These are phyloP conservation scores for Watersipora subatra DNA, from an alignment of 1,140 invertebrate genomes.

Conservation along the genomic window DNA sequence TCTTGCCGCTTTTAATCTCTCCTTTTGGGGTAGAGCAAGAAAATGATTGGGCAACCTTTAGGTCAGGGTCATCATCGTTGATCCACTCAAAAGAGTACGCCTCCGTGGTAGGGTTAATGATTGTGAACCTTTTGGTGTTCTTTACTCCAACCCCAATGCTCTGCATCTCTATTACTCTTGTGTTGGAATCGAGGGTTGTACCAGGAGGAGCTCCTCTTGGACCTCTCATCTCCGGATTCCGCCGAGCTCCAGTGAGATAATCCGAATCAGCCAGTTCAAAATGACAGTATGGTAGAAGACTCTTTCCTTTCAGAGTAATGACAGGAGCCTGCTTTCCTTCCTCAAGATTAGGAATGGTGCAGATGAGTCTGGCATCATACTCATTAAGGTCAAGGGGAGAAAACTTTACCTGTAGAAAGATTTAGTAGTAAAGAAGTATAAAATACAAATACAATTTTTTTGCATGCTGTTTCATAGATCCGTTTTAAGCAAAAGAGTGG, in stretches of 20 bases:
- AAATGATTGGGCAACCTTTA: slow-evolving; percentile 25
- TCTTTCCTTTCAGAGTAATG: slow-evolving; percentile 28
- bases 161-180: slow-evolving; percentile 36
- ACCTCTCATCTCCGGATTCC: slow-evolving; percentile 33
- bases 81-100: slow-evolving; percentile 35
- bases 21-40: slow-evolving; percentile 25
- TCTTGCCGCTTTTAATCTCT: slow-evolving; percentile 30
- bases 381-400: slow-evolving; percentile 39
- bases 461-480: too few relatives aligned
- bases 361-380: slow-evolving; percentile 35
- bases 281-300: slow-evolving; percentile 39
- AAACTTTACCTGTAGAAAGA: slow-evolving; percentile 21
- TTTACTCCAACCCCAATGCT: slow-evolving; percentile 29
- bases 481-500: too few relatives aligned
- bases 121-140: slow-evolving; percentile 26
- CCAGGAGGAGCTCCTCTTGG: slow-evolving; percentile 31
- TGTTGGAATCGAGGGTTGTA: slow-evolving; percentile 34
- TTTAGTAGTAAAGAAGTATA: too few relatives aligned
- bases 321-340: slow-evolving; percentile 26
- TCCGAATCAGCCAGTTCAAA: slow-evolving; percentile 40
- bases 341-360: slow-evolving; percentile 35
- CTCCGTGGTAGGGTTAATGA: slow-evolving; percentile 37
- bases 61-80: slow-evolving; percentile 30
- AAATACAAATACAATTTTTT: too few relatives aligned
- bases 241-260: slow-evolving; percentile 31